Conservation (phyloP, 1,140 invertebrate genomes). For the Calliopsis andreniformis region DNA sequence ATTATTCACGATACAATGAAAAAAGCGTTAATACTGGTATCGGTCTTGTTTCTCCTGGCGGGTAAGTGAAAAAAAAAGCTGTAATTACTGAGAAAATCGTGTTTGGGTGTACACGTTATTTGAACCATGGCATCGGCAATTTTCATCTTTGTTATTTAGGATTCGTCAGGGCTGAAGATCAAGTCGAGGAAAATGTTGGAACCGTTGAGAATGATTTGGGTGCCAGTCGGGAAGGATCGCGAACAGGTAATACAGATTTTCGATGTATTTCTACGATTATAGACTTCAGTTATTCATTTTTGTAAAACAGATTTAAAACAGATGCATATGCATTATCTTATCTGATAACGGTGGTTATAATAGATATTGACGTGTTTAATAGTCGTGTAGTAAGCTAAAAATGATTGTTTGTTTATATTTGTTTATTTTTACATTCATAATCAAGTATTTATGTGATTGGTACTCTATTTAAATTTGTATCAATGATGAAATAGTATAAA, state of each 20-base stretch:
- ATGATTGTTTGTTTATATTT: background rate
- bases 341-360: background rate
- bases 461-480: background rate
- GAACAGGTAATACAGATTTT: constrained; percentile 86
- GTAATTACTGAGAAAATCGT: constrained; percentile 7
- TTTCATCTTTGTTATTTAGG: constrained; percentile 59
- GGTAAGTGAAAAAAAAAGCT: constrained; percentile 77
- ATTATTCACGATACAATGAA: constrained; percentile 79
- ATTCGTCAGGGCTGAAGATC: constrained; percentile 73
- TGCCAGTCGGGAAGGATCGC: constrained; percentile 89
- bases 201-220: constrained; percentile 89
- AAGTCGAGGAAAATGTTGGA: constrained; percentile 78
- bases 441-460: background rate
- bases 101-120: background rate
- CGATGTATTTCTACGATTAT: background rate
- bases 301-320: background rate
- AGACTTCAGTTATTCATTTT: background rate
- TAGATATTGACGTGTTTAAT: background rate
- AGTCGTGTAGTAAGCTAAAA: background rate
- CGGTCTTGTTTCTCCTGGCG: constrained; percentile 80
- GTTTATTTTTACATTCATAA: background rate
- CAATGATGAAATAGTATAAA: too few species aligned
- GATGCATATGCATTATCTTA: background rate
- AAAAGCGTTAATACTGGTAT: constrained; percentile 79
- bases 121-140: background rate